Base-by-base conservation (phyloP, 1,140 invertebrate genomes). In the Aporrectodea caliginosa region DNA sequence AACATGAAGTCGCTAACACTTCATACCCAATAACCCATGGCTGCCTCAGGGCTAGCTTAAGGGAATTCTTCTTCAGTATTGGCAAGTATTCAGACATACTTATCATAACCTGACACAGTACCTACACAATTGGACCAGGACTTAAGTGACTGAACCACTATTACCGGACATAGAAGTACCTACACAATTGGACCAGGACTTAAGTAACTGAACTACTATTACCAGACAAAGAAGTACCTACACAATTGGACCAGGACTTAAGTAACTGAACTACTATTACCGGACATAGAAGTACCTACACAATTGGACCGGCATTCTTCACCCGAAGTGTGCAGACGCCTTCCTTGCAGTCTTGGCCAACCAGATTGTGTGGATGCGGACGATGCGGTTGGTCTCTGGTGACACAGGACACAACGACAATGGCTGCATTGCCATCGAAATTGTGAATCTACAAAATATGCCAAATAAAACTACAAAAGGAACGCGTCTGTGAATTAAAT, bases 341-440 rank as follows among this genome's bases (percentile, higher is more conserved):
- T 85, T 93, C 92, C 85, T 93, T 94, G 87, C 96, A 98, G 84
- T 98, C 96, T 84, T 95, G 94, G 0, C 96, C 96, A 1, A 98
- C 96, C 58, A 98, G 90, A 89, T 97, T 97, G 88, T 98, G 96
- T 0, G 97, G 96, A 90, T 98, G 97, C 86, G 95, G 93, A 0
- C 85, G 84, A 0, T 95, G 95, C 32, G 90, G 87, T 83, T 84
- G 81, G 75, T 98, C 95, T 88, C 95, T 95, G n/a, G 95, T 98
- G 16, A 99, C 96, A 89, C 96, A 98, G 0, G 95, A 98, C 0
- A 98, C 94, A 16, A 97, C 93, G 6, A 98, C 93, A 43, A 96
- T 92, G 12, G 93, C 94, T 68, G 86, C 86, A 78, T 91, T 90
- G 33, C 95, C 95, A 82, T 90, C 90, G 88, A 95, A 94, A 81